These are phyloP conservation scores for Corythaixoides concolor DNA, from an alignment of 2,113 vertebrate genomes.

Conservation along the genomic window DNA sequence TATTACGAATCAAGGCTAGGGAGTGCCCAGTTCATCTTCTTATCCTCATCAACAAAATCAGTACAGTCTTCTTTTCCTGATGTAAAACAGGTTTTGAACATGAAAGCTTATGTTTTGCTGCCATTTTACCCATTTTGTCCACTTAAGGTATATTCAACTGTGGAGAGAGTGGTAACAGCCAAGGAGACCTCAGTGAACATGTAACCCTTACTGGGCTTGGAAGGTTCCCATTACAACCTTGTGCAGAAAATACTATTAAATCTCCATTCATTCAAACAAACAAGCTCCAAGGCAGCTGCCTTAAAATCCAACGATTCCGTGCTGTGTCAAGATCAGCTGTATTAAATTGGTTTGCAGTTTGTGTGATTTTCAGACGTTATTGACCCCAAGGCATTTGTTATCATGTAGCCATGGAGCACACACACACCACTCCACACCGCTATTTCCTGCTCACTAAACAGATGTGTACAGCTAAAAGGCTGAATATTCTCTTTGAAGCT, in stretches of 20 bases:
- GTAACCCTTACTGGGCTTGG: not conserved
- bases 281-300: not conserved
- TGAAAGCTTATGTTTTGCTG: not conserved
- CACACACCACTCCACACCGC: not conserved
- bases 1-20: not conserved
- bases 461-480: not conserved
- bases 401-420: not conserved
- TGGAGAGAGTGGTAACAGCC: not conserved
- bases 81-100: not conserved
- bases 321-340: not conserved
- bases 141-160: not conserved
- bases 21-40: not conserved
- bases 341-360: not conserved
- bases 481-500: not conserved
- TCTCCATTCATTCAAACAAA: not conserved
- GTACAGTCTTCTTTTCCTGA: not conserved
- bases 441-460: not conserved
- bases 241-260: not conserved
- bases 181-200: not conserved
- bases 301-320: not conserved
- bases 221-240: not conserved
- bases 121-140: not conserved
- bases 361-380: not conserved
- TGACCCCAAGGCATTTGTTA: not conserved
- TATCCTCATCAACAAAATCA: not conserved